Conservation (phyloP, 2,888 invertebrate genomes). For the Morpho helenor region DNA sequence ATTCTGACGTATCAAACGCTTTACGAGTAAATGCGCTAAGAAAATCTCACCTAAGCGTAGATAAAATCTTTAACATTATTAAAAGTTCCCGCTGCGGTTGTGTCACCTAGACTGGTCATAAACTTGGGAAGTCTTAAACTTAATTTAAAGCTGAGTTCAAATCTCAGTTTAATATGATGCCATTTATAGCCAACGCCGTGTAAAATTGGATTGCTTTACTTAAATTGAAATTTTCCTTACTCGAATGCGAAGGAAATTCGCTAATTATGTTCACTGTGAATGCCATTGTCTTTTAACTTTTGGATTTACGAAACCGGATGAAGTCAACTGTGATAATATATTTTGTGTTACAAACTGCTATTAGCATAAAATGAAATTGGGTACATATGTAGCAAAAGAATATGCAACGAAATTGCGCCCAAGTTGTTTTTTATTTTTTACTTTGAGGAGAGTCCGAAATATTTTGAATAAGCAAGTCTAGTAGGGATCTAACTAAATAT, state of each 20-base stretch:
- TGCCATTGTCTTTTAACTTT: not conserved
- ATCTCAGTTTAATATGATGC: constrained; percentile 19
- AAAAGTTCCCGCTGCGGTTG: constrained; percentile 11
- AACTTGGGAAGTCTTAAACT: constrained; percentile 10
- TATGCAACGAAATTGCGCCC: too few relatives aligned
- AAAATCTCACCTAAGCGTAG: not conserved
- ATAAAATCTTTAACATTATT: constrained; percentile 12
- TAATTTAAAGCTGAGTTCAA: constrained; percentile 13
- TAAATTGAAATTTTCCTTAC: constrained; percentile 22
- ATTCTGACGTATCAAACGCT: not conserved
- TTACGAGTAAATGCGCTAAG: not conserved
- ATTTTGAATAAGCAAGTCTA: too few relatives aligned
- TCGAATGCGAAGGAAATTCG: constrained; percentile 12
- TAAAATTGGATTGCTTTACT: constrained; percentile 25
- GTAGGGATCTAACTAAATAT: too few relatives aligned
- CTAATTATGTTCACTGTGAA: constrained; percentile 12
- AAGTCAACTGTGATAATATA: too few relatives aligned
- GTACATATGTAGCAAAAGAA: too few relatives aligned
- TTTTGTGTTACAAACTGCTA: too few relatives aligned
- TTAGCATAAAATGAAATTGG: too few relatives aligned
- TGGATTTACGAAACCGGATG: too few relatives aligned
- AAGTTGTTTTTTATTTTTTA: too few relatives aligned
- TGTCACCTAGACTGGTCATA: constrained; percentile 12
- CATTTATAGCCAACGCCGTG: constrained; percentile 24
- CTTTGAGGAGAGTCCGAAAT: too few relatives aligned